phyloP scores from a whole-genome alignment of 2,113 vertebrate species.

The Corydoras sp. region DNA sequence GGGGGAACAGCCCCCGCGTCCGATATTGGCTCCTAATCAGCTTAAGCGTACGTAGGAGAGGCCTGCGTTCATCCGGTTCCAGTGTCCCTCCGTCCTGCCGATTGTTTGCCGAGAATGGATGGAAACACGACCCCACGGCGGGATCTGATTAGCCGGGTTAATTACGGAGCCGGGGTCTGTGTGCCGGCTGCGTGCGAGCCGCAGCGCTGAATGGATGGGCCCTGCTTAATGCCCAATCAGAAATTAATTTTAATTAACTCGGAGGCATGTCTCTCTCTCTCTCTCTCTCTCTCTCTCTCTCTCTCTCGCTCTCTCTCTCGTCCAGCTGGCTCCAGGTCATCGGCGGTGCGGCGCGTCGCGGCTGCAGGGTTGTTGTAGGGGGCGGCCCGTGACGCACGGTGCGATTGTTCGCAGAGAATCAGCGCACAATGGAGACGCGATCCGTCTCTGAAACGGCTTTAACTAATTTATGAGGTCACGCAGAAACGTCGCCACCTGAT shows the following conservation, averaged over 20 bases:
- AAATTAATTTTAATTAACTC: slow-evolving; percentile 73
- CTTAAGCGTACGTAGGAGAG: slow-evolving; percentile 69
- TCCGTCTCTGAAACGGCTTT: slow-evolving; percentile 44
- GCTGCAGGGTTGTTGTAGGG: slow-evolving; percentile 15
- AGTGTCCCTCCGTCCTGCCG: slow-evolving; percentile 61
- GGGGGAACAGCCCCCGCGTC: slow-evolving; percentile 59
- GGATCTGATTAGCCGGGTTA: slow-evolving; percentile 76
- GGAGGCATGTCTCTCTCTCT: slow-evolving; percentile 58
- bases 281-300: too few relatives aligned
- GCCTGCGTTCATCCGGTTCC: slow-evolving; percentile 58
- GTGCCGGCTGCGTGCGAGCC: slow-evolving; percentile 67
- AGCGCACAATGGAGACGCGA: slow-evolving; percentile 28
- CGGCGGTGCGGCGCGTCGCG: slow-evolving; percentile 4
- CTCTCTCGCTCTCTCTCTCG: slow-evolving; percentile 50
- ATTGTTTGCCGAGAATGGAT: slow-evolving; percentile 66
- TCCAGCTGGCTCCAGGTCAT: slow-evolving; percentile 55
- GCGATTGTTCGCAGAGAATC: slow-evolving; percentile 22
- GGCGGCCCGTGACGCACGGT: slow-evolving; percentile 16
- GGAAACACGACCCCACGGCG: slow-evolving; percentile 62
- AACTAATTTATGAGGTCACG: too few relatives aligned
- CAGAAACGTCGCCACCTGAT: too few relatives aligned
- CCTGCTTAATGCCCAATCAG: slow-evolving; percentile 66
- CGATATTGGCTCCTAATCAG: slow-evolving; percentile 73
- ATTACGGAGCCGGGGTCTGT: slow-evolving; percentile 72
- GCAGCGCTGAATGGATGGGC: slow-evolving; percentile 68